These are phyloP conservation scores for Sebastes trivittatus DNA, from an alignment of 2,797 vertebrate genomes.

Conservation along the genomic window DNA sequence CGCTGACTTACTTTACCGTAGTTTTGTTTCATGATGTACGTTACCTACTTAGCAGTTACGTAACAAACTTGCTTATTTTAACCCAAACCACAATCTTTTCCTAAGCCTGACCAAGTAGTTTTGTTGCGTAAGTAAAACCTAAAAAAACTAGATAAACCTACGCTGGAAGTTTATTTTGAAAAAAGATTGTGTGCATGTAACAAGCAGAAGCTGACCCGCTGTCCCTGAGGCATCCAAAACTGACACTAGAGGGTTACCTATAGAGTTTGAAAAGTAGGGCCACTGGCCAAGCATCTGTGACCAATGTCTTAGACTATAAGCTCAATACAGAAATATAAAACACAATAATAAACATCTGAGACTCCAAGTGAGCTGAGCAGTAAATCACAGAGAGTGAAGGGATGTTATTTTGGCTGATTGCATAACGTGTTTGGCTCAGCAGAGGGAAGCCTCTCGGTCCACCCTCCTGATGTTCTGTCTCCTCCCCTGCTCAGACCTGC, in stretches of 20 bases:
- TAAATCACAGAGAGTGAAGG: slow-evolving; percentile 24
- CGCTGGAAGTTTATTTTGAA: too few relatives aligned
- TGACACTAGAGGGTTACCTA: too few relatives aligned
- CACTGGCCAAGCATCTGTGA: background rate
- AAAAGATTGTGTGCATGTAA: too few relatives aligned
- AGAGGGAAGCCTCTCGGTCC: background rate
- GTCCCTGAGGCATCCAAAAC: too few relatives aligned
- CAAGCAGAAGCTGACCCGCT: accelerated
- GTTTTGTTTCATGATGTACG: too few relatives aligned
- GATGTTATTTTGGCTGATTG: slow-evolving; percentile 36
- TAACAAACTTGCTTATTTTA: too few relatives aligned
- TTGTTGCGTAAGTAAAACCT: too few relatives aligned
- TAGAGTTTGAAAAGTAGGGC: too few relatives aligned
- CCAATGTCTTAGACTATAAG: background rate
- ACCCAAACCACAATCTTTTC: too few relatives aligned
- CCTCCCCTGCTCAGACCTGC: slow-evolving; percentile 5
- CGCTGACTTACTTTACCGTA: accelerated
- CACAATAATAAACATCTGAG: background rate
- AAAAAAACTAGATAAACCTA: too few relatives aligned
- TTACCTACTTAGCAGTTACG: too few relatives aligned
- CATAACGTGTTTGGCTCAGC: slow-evolving; percentile 15
- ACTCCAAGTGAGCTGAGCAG: background rate
- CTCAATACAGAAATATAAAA: background rate
- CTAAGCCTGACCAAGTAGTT: too few relatives aligned
- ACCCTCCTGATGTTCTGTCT: background rate